These are phyloP conservation scores for Zeugodacus cucurbitae DNA, from an alignment of 1,140 invertebrate genomes.

Conservation along the genomic window DNA sequence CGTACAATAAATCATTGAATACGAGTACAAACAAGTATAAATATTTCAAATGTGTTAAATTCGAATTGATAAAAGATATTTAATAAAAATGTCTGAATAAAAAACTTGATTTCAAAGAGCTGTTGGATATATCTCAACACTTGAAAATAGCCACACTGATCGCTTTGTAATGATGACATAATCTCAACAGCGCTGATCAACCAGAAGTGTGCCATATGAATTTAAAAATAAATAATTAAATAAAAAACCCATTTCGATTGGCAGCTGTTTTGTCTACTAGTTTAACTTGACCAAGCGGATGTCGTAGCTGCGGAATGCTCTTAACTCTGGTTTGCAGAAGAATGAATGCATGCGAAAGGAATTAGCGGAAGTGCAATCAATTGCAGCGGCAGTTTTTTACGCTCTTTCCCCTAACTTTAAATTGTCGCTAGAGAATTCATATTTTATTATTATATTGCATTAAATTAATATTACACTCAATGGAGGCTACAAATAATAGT, in stretches of 20 bases:
- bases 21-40: not conserved
- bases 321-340: not conserved
- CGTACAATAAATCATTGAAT: not conserved
- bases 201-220: not conserved
- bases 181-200: not conserved
- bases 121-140: not conserved
- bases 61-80: too few species aligned
- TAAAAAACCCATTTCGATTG: not conserved
- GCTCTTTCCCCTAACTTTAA: not conserved
- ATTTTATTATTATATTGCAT: not conserved
- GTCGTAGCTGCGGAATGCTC: not conserved
- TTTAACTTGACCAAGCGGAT: not conserved
- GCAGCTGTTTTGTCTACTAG: not conserved
- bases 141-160: not conserved
- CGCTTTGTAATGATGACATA: not conserved
- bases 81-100: too few species aligned
- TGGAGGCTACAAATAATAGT: not conserved
- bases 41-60: not conserved
- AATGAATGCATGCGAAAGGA: not conserved
- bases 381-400: not conserved
- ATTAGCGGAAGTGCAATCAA: not conserved
- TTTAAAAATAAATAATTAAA: not conserved
- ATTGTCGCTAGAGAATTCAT: not conserved
- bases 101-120: not conserved
- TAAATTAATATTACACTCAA: not conserved